A percentile compares a stretch with the other conserved stretches of the same genome.
phyloP scores from a whole-genome alignment of 1,140 invertebrate species.

The Sipha flava region DNA sequence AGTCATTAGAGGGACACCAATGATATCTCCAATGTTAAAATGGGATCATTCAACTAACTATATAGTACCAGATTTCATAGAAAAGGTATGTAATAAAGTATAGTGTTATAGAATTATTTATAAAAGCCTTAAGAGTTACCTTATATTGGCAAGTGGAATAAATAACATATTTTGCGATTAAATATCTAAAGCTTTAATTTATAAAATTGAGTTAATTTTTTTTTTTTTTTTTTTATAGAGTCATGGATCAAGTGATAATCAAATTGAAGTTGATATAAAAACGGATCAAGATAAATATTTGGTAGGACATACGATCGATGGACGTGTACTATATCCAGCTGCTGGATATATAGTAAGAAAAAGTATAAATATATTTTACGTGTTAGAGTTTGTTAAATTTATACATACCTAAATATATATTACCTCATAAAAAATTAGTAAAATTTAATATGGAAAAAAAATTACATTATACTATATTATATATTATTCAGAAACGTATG shows the following conservation, averaged over 20 bases:
- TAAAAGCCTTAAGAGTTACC: no score
- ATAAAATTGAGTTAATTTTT: no score
- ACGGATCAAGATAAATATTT: conserved; percentile 59
- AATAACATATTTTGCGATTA: no score
- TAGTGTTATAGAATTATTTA: no score
- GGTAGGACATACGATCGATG: conserved; percentile 83
- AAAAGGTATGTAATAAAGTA: conserved; percentile 13
- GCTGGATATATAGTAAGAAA: conserved; percentile 77
- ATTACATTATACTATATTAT: no score
- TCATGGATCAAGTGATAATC: background rate
- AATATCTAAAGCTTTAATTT: no score
- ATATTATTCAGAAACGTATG: no score
- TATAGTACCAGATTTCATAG: background rate
- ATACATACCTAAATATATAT: no score
- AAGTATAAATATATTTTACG: background rate
- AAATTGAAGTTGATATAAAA: background rate
- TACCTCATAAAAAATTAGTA: no score
- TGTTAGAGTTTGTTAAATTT: no score
- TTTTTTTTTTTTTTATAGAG: background rate
- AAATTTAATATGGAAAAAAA: no score
- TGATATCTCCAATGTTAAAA: conserved; percentile 58
- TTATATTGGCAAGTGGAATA: no score
- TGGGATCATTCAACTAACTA: conserved; percentile 52
- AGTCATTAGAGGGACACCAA: conserved; percentile 62
- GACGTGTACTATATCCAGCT: conserved; percentile 83